Evolutionary conservation across 2,113 vertebrate species (phyloP).

Genomic region (Onychostruthus taczanowskii): DNA sequence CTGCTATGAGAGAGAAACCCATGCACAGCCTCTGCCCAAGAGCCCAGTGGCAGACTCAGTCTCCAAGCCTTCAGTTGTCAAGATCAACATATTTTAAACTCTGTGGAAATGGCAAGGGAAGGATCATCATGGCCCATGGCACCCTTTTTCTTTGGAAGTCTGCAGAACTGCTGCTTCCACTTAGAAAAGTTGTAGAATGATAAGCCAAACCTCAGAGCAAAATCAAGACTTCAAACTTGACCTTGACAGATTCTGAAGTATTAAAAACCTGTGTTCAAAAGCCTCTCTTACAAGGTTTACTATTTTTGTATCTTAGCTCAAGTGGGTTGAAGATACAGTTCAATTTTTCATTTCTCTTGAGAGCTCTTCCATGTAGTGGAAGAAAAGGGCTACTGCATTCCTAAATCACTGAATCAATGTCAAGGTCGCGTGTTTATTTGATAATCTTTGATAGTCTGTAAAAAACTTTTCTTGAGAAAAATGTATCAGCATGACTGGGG

Average conservation of each 20-base stretch:
- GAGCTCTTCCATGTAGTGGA: background rate
- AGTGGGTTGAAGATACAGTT: background rate
- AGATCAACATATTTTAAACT: background rate
- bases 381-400: background rate
- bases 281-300: background rate
- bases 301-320: slow-evolving; percentile 1
- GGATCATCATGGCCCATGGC: background rate
- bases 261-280: background rate
- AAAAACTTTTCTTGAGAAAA: background rate
- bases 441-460: background rate
- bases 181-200: background rate
- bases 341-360: slow-evolving; percentile 19
- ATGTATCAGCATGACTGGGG: background rate
- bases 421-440: background rate
- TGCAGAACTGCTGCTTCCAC: background rate
- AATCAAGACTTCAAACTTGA: background rate
- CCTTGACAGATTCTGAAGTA: background rate
- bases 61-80: background rate
- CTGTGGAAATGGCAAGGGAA: background rate
- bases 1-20: background rate
- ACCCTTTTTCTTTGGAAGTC: background rate
- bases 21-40: background rate
- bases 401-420: slow-evolving; percentile 8
- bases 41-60: background rate
- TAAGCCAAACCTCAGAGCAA: background rate